phyloP scores from a whole-genome alignment of 2,888 invertebrate species.

The Eubasilissa splendida region DNA sequence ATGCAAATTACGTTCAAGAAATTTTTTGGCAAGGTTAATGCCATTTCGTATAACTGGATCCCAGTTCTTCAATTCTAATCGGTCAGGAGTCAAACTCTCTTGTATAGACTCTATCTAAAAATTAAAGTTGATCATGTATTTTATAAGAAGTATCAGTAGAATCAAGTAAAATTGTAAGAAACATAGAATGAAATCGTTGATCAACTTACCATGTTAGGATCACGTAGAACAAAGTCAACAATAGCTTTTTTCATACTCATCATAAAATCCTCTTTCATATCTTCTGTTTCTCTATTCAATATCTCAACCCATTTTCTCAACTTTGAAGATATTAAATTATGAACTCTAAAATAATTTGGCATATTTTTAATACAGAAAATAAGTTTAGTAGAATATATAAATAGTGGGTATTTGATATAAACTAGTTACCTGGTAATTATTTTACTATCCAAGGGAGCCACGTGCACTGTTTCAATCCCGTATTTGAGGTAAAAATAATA shows the following conservation, averaged over 20 bases:
- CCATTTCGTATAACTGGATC: slow-evolving; percentile 80
- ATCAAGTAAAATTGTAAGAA: background rate
- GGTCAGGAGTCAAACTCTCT: slow-evolving; percentile 71
- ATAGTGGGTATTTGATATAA: no score
- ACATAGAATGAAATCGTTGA: background rate
- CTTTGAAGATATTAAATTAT: slow-evolving; percentile 75
- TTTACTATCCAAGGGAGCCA: slow-evolving; percentile 85
- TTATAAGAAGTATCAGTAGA: background rate
- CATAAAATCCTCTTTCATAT: slow-evolving; percentile 89
- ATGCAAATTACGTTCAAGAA: slow-evolving; percentile 75
- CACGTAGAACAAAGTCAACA: slow-evolving; percentile 91
- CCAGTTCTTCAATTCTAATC: slow-evolving; percentile 74
- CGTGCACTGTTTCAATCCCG: slow-evolving; percentile 92
- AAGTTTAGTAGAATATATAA: no score
- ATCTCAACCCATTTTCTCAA: slow-evolving; percentile 77
- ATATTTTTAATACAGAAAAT: no score
- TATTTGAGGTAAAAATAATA: slow-evolving; percentile 94
- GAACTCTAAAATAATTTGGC: slow-evolving; percentile 69
- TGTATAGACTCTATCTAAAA: slow-evolving; percentile 69
- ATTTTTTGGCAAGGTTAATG: slow-evolving; percentile 65
- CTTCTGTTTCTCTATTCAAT: slow-evolving; percentile 77
- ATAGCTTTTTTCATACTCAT: slow-evolving; percentile 92
- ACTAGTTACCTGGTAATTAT: slow-evolving; percentile 75
- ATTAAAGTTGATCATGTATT: background rate
- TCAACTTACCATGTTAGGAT: slow-evolving; percentile 72